Base-by-base conservation (phyloP, 1,140 invertebrate species). In the Chionoecetes opilio region DNA sequence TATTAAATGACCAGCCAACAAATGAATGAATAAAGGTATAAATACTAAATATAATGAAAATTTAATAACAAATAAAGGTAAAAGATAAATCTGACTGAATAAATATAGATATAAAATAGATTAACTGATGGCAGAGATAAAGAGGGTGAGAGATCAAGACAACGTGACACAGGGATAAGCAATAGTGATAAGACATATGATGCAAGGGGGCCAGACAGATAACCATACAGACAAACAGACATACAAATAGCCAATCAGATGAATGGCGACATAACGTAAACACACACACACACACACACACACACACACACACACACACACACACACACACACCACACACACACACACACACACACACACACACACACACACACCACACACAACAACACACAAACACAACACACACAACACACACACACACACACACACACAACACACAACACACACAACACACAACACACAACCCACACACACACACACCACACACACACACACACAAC, bases 251-350 rank as follows among this genome's bases (percentile, higher is more conserved):
- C 6, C 26, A 84, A 6, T 9, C 26, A 84, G 5, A 84, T 32
- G n/a, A 9, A 84, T 84, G n/a, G 5, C 6, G 6, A 84, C n/a
- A 84, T 84, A 84, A 9, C 8, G 5, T 84, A 84, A 9, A 84
- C 3, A 84, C 31, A 84, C 31, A 84, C 31, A 84, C 41, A 8
- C 31, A 32, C 35, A 35, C 35, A 34, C 26, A 86, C 35, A 86
- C 26, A 86, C 35, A 34, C 26, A 86, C n/a, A 86, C 29, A 90
- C 26, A 31, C 37, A 41, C 46, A 90, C 32, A 53, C n/a, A 90
- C 17, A 90, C n/a, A 90, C n/a, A 90, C n/a, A 90, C 32, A 90
- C n/a, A 90, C 32, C 32, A 90, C n/a, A 90, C 32, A 46, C 21
- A 75, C 21, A 75, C 21, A 75, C 21, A 75, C 21, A 75, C 21